Conservation (phyloP, 2,888 invertebrate genomes). For the Oasisia sp. region DNA sequence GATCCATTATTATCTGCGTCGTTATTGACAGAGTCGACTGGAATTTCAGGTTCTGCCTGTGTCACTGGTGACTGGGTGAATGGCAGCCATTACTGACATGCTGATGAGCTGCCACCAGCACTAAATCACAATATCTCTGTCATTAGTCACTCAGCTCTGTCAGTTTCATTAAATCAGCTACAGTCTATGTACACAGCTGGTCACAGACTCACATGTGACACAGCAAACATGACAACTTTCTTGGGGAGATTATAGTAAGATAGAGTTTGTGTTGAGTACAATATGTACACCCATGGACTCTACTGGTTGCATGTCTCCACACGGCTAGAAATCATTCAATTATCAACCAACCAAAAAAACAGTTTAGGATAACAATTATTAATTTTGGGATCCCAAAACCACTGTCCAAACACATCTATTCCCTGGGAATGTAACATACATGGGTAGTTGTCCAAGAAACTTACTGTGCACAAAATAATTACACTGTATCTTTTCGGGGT, state of each 20-base stretch:
- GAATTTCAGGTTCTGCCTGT: background rate
- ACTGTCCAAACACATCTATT: too few relatives aligned
- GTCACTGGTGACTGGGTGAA: background rate
- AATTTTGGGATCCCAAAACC: too few relatives aligned
- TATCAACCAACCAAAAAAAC: too few relatives aligned
- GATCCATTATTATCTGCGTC: background rate
- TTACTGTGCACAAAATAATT: too few relatives aligned
- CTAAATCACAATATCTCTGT: background rate
- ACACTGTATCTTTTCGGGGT: too few relatives aligned
- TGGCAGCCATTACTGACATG: background rate
- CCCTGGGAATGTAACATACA: too few relatives aligned
- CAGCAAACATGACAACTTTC: background rate
- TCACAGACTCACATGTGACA: background rate
- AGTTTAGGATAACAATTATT: too few relatives aligned
- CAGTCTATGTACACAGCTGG: background rate
- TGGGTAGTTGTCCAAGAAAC: too few relatives aligned
- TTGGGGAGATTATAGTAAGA: background rate
- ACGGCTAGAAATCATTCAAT: too few relatives aligned
- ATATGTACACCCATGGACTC: too few relatives aligned
- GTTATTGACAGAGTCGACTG: background rate
- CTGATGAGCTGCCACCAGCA: background rate
- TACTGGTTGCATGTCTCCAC: too few relatives aligned
- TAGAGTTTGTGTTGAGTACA: too few relatives aligned
- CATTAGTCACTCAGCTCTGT: background rate
- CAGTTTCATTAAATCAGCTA: constrained; percentile 3